Evolutionary conservation across 2,797 vertebrate species (phyloP).

Genomic region (Crotalus adamanteus): DNA sequence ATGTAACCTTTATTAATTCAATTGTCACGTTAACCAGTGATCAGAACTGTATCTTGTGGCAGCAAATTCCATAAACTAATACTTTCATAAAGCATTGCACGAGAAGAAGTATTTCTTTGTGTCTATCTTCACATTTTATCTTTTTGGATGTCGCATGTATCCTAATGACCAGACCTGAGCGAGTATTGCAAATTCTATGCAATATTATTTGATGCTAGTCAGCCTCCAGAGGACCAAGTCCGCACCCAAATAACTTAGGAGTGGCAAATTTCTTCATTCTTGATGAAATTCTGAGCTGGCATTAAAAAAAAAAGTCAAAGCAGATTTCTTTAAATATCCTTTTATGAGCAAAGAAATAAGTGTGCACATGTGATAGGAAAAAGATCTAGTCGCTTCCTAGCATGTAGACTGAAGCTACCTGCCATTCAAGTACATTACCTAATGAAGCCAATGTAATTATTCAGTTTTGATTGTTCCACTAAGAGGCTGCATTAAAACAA

Average conservation of each 20-base stretch:
- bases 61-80: neutral
- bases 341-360: neutral
- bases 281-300: neutral
- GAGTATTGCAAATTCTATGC: neutral
- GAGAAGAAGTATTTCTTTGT: neutral
- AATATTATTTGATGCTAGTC: neutral
- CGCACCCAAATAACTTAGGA: neutral
- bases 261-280: neutral
- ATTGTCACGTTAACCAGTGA: neutral
- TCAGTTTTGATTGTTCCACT: neutral
- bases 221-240: neutral
- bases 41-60: neutral
- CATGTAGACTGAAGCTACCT: neutral
- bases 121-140: neutral
- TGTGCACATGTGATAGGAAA: neutral
- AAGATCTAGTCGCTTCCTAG: neutral
- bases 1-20: neutral
- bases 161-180: neutral
- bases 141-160: neutral
- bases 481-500: neutral
- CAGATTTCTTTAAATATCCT: neutral
- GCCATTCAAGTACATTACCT: neutral
- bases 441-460: neutral
- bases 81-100: neutral
- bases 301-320: neutral